Conservation (phyloP, 2,888 invertebrate genomes). For the Lathronympha strigana region DNA sequence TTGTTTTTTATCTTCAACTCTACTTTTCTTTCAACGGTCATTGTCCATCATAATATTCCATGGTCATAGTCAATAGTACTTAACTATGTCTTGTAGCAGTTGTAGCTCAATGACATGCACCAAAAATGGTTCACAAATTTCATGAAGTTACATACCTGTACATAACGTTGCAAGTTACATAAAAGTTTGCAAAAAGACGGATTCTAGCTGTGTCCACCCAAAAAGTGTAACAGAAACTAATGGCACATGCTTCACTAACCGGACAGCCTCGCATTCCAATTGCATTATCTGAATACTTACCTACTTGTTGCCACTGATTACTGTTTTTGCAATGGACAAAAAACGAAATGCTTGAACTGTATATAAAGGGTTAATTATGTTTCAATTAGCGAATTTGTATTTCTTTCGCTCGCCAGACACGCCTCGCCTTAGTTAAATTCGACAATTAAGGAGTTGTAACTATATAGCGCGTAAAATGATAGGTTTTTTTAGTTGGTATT, state of each 20-base stretch:
- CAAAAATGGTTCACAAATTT: no score
- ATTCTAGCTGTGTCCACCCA: constrained; percentile 3
- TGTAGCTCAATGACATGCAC: no score
- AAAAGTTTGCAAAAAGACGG: not conserved
- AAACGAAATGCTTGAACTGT: constrained; percentile 21
- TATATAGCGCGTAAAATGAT: no score
- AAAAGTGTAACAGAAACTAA: constrained; percentile 25
- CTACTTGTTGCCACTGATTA: constrained; percentile 32
- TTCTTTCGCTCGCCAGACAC: not conserved
- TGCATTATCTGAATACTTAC: constrained; percentile 21
- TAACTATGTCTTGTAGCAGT: no score
- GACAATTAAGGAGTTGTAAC: not conserved
- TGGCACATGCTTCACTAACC: constrained; percentile 23
- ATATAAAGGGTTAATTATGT: constrained; percentile 26
- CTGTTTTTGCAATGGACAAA: constrained; percentile 35
- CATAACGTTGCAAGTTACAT: no score
- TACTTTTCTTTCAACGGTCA: no score
- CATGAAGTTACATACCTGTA: no score
- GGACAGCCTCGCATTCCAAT: constrained; percentile 37
- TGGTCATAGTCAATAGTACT: no score
- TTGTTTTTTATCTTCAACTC: no score
- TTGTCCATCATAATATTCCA: no score
- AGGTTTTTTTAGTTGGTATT: no score
- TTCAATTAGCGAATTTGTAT: constrained; percentile 22
- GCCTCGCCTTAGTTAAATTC: constrained; percentile 2